Conservation (phyloP, 1,140 invertebrate genomes). For the Euborellia annulipes region DNA sequence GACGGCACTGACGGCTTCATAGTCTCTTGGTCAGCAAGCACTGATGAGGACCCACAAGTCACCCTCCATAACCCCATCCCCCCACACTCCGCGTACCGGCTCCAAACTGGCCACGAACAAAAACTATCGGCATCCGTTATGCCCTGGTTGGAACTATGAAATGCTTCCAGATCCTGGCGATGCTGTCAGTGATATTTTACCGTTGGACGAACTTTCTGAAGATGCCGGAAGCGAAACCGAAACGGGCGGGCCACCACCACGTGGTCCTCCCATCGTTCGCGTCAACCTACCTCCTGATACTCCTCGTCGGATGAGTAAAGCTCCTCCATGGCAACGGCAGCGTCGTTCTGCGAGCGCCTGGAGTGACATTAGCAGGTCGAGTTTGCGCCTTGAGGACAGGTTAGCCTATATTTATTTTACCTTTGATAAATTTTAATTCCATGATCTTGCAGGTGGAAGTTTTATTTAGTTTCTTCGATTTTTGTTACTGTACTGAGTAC, state of each 20-base stretch:
- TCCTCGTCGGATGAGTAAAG: constrained; percentile 24
- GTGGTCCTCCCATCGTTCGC: constrained; percentile 29
- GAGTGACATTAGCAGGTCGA: constrained; percentile 65
- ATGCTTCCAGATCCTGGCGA: constrained; percentile 30
- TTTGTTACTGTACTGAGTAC: too few species aligned
- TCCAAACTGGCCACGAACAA: constrained; percentile 1
- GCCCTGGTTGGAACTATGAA: constrained; percentile 34
- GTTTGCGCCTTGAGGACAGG: constrained; percentile 66
- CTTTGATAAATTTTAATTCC: too few species aligned
- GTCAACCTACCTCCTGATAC: constrained; percentile 57
- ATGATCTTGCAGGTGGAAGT: too few species aligned
- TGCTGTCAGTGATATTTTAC: constrained; percentile 16
- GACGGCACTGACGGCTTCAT: too few species aligned
- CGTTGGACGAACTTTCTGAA: constrained; percentile 12
- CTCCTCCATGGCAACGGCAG: constrained; percentile 35
- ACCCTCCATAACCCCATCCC: not conserved
- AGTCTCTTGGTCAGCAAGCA: too few species aligned
- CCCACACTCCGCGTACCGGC: not conserved
- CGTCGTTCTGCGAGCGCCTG: constrained; percentile 62
- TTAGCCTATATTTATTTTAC: too few species aligned
- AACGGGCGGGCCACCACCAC: constrained; percentile 19
- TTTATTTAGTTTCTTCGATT: too few species aligned
- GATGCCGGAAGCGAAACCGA: constrained; percentile 24
- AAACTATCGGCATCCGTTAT: constrained; percentile 6
- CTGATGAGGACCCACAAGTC: too few species aligned